Percentiles rank a stretch among this genome's conserved stretches.
phyloP scores from a whole-genome alignment of 2,113 vertebrate species.

The Limanda limanda region DNA sequence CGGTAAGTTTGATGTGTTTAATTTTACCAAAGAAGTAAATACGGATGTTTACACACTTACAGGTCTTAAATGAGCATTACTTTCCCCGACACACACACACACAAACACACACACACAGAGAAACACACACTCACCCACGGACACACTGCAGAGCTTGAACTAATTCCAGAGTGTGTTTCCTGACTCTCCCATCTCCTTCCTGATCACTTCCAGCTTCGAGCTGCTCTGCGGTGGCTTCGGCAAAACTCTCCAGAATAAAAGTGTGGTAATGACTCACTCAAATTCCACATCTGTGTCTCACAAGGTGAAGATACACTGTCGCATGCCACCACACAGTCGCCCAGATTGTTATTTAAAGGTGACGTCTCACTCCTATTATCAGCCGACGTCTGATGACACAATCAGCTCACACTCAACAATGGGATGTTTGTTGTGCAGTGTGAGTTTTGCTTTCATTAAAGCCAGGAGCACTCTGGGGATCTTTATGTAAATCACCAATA shows the following conservation, averaged over 20 bases:
- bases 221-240: conserved; percentile 44
- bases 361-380: conserved; percentile 51
- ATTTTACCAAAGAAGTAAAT: conserved; percentile 21
- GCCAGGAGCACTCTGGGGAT: conserved; percentile 29
- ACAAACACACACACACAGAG: background rate
- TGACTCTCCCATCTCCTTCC: conserved; percentile 62
- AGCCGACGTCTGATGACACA: conserved; percentile 33
- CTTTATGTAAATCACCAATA: conserved; percentile 63
- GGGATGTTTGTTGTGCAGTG: conserved; percentile 30
- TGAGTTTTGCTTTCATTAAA: conserved; percentile 54
- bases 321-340: conserved; percentile 35
- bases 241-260: conserved; percentile 46
- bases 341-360: conserved; percentile 45
- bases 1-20: background rate
- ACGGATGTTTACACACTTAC: conserved; percentile 45
- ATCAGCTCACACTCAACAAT: conserved; percentile 24
- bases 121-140: background rate
- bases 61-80: conserved; percentile 9
- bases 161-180: conserved; percentile 59
- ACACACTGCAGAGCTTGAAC: conserved; percentile 46
- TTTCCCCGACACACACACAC: background rate
- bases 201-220: conserved; percentile 62
- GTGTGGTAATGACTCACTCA: conserved; percentile 55
- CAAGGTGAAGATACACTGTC: conserved; percentile 43
- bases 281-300: conserved; percentile 38